These are phyloP conservation scores for Oreochromis niloticus DNA, from an alignment of 2,113 vertebrate genomes.

Conservation along the genomic window DNA sequence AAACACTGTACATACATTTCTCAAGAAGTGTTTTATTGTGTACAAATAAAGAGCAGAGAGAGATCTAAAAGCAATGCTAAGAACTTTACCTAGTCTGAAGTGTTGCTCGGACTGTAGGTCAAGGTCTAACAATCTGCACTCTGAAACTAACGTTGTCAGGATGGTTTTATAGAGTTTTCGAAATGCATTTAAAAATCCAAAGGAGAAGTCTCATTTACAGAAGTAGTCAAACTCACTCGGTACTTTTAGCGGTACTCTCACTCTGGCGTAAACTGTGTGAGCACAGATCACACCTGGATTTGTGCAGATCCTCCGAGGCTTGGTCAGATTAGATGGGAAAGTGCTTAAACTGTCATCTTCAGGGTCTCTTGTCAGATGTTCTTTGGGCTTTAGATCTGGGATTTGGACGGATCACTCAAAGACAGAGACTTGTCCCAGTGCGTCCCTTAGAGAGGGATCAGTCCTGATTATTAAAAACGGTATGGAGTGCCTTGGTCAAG, in stretches of 20 bases:
- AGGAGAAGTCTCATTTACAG: background rate
- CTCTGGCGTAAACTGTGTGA: background rate
- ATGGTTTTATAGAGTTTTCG: background rate
- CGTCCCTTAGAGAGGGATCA: background rate
- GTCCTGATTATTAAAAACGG: background rate
- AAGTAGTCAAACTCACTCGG: background rate
- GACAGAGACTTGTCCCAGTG: background rate
- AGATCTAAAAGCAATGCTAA: background rate
- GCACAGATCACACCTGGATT: background rate
- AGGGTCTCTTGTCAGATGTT: background rate
- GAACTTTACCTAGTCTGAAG: background rate
- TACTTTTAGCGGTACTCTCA: background rate
- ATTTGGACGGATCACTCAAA: background rate
- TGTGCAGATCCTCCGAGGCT: background rate
- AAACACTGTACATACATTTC: conserved; percentile 79
- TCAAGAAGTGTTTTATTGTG: conserved; percentile 76
- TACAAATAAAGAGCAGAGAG: conserved; percentile 65
- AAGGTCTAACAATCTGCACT: background rate
- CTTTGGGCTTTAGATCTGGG: background rate
- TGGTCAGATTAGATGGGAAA: background rate
- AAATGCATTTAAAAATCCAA: background rate
- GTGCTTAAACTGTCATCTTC: background rate
- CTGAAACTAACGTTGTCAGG: background rate
- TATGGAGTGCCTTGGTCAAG: background rate
- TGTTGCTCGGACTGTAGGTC: background rate